Conservation (phyloP, 1,140 invertebrate genomes). For the Dinothrombium tinctorium region DNA sequence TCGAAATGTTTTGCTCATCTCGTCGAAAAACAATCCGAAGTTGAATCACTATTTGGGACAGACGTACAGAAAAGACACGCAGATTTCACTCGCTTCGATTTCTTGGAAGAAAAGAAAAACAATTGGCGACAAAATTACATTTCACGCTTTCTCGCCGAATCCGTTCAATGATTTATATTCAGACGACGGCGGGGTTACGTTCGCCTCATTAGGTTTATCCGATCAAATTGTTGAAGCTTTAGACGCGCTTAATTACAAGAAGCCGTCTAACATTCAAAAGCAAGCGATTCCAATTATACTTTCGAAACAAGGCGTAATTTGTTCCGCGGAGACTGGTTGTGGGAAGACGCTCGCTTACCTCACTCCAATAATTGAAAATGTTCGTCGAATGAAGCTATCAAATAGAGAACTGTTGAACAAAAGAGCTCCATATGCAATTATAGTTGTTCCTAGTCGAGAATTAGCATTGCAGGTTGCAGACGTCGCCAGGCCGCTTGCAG, state of each 20-base stretch:
- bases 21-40: constrained; percentile 8
- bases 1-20: constrained; percentile 11
- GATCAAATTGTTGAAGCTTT: constrained; percentile 5
- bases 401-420: constrained; percentile 9
- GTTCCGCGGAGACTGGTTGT: constrained; percentile 76
- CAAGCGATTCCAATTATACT: constrained; percentile 29
- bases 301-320: constrained; percentile 36
- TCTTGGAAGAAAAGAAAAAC: constrained; percentile 12
- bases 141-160: constrained; percentile 9
- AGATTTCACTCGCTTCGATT: constrained; percentile 12
- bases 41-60: constrained; percentile 15
- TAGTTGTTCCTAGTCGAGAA: constrained; percentile 61
- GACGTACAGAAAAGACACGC: constrained; percentile 11
- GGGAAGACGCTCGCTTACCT: constrained; percentile 79
- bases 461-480: constrained; percentile 36
- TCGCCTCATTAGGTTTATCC: background rate
- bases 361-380: constrained; percentile 40
- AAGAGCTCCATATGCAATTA: constrained; percentile 44
- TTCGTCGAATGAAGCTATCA: constrained; percentile 21
- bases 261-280: constrained; percentile 8
- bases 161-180: constrained; percentile 6
- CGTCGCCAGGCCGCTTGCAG: constrained; percentile 20
- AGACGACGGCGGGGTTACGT: constrained; percentile 2
- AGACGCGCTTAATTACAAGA: background rate
- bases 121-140: constrained; percentile 8